phyloP scores from a whole-genome alignment of 2,113 vertebrate species.

The Indicator indicator region DNA sequence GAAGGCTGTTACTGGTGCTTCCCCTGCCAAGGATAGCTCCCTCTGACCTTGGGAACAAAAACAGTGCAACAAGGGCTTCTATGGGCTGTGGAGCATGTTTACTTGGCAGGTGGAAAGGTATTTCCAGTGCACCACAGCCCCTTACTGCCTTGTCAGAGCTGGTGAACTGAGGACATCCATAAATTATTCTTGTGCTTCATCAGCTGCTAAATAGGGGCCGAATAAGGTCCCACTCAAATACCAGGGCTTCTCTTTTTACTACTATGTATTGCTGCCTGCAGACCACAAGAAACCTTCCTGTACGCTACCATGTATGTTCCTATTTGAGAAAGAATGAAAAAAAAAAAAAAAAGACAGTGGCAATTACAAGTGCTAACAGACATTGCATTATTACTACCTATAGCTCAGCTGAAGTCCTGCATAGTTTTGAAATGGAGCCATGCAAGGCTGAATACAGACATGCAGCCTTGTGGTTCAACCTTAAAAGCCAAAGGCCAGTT shows the following conservation, averaged over 20 bases:
- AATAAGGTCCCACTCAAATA: background rate
- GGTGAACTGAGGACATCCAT: background rate
- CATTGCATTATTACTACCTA: background rate
- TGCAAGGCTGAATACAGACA: background rate
- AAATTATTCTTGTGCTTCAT: background rate
- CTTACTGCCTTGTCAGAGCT: background rate
- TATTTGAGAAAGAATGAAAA: background rate
- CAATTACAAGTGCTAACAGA: background rate
- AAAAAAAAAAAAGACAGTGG: background rate
- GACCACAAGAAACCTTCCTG: background rate
- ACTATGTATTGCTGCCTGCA: background rate
- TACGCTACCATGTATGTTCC: fast-evolving
- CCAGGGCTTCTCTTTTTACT: background rate
- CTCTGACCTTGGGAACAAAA: background rate
- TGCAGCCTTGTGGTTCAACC: background rate
- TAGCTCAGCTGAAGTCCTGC: background rate
- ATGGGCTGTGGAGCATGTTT: background rate
- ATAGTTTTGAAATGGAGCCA: background rate
- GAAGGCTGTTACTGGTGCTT: background rate
- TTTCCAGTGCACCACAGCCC: background rate
- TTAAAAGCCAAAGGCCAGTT: background rate
- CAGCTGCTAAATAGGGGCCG: fast-evolving
- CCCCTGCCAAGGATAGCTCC: background rate
- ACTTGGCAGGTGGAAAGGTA: background rate
- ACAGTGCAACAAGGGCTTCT: background rate